Evolutionary conservation across 2,888 invertebrate genomes (phyloP), one percentile per base, ranked within the genome.

Genomic region (Gymnoscelis rufifasciata): DNA sequence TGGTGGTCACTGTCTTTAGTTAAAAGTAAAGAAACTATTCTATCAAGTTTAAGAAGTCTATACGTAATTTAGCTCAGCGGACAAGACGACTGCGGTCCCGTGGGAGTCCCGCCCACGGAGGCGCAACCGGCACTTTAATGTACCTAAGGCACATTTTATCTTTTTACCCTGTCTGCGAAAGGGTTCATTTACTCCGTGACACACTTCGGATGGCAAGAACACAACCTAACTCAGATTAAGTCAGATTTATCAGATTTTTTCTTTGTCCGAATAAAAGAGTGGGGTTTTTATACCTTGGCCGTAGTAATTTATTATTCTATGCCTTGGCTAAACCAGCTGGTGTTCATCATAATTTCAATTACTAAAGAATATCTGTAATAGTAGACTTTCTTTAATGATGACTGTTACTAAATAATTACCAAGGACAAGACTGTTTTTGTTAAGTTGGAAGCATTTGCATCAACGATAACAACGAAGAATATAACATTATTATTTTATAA

Each of bases 101-200:
- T 59, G 74, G 81, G 64, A 60, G 60, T 56, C 51, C 56, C 60
- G 65, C 65, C 58, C 70, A 14, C 35, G n/a, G n/a, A n/a, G n/a
- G n/a, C n/a, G 73, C 72, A 66, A 71, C 74, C 77, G 71, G 64
- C 72, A 69, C 83, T 82, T 80, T 86, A 86, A 86, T 84, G 83
- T 82, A 73, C 74, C 75, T 81, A 75, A 79, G 74, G 77, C 78
- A 74, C 78, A 77, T 86, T 87, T 87, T 87, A 84, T 84, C 83
- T 84, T 78, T 82, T 77, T 79, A 81, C 79, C 83, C 81, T 81
- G 78, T 76, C 73, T 75, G 66, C 61, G 65, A 66, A 84, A 81
- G 87, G 86, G 84, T 86, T 83, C 75, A 77, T 81, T 76, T 74
- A 74, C 67, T 70, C 66, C 59, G 80, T 77, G 78, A 81, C 83